Evolutionary conservation across 92 coral and sea anemone species (phyloP).

Genomic region (Phenganax marumi): DNA sequence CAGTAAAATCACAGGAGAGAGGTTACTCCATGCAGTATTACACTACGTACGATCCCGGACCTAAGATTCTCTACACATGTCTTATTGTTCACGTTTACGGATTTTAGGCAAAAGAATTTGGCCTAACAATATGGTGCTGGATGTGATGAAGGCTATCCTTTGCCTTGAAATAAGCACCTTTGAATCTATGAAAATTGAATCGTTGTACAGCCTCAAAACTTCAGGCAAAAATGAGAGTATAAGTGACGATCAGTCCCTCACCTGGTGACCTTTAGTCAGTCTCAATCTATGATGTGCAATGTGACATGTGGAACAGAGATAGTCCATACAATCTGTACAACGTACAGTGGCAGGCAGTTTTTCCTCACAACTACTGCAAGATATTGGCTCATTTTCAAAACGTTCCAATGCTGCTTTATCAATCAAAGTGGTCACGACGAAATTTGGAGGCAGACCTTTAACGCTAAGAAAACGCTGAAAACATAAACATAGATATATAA

Average conservation of each 20-base stretch:
- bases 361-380: conserved; percentile 99
- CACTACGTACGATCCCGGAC: too few species aligned
- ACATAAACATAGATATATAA: not conserved
- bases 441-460: conserved; percentile 95
- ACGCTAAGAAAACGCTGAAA: conserved; percentile 56
- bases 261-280: conserved; percentile 93
- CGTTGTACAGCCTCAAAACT: too few species aligned
- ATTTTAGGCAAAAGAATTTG: too few species aligned
- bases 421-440: conserved; percentile 99
- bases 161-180: too few species aligned
- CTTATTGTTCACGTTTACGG: too few species aligned
- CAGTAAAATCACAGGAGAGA: not conserved
- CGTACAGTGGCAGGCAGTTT: conserved; percentile 98
- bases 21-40: too few species aligned
- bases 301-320: conserved; percentile 92
- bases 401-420: conserved; percentile 98
- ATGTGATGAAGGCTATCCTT: too few species aligned
- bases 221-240: too few species aligned
- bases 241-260: conserved; percentile 29
- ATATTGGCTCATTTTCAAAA: conserved; percentile 87
- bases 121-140: too few species aligned
- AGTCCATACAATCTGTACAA: conserved; percentile 99
- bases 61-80: too few species aligned
- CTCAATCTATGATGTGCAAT: conserved; percentile 97
- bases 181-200: too few species aligned